Percentiles rank a stretch among this genome's conserved stretches.
Evolutionary conservation across 2,113 vertebrate species (phyloP).

Genomic region (Nesospiza acunhae): DNA sequence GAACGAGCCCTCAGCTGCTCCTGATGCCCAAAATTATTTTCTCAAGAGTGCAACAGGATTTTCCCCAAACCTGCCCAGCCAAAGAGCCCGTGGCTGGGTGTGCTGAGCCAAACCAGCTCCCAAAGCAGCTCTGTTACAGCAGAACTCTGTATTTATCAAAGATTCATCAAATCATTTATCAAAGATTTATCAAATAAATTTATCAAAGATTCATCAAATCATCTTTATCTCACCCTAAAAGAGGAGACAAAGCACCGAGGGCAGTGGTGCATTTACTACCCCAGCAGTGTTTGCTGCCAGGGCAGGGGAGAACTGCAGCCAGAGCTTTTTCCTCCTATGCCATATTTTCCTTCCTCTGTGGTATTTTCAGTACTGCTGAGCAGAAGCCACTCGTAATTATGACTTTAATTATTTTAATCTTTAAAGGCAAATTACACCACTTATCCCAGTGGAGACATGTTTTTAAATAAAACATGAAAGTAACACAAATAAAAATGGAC

Average conservation of each 20-base stretch:
- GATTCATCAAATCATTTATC: no score
- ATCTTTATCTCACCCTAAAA: not conserved
- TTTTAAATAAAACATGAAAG: constrained; percentile 76
- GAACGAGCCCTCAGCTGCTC: not conserved
- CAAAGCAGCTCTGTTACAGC: not conserved
- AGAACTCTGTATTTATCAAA: not conserved
- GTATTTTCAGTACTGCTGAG: constrained; percentile 20
- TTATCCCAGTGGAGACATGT: constrained; percentile 64
- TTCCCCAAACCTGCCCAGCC: not conserved
- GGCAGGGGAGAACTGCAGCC: not conserved
- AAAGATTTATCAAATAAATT: not conserved
- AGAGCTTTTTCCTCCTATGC: not conserved
- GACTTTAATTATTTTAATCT: constrained; percentile 63
- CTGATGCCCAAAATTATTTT: not conserved
- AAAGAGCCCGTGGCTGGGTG: not conserved
- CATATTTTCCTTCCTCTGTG: constrained; percentile 29
- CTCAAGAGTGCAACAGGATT: not conserved
- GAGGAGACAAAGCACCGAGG: not conserved
- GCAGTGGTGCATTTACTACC: not conserved
- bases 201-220: not conserved
- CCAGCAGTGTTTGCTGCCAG: not conserved
- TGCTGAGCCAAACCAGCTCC: not conserved
- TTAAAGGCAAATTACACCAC: constrained; percentile 67
- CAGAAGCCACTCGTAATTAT: constrained; percentile 55
- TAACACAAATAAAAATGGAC: constrained; percentile 66